phyloP scores from a whole-genome alignment of 2,888 invertebrate genomes.

The Dione juno region DNA sequence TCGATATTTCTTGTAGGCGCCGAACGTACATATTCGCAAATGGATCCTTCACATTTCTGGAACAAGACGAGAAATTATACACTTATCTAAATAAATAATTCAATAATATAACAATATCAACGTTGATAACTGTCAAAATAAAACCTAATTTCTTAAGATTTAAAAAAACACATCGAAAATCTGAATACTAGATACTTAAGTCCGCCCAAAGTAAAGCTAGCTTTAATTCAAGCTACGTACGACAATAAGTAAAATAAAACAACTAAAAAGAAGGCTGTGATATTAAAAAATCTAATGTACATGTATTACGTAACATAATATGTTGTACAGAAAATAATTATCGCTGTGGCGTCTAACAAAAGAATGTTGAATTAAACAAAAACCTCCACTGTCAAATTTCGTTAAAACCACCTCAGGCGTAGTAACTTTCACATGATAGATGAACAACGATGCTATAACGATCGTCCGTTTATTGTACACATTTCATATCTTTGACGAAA shows the following conservation, averaged over 20 bases:
- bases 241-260: not conserved
- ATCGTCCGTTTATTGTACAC: conserved; percentile 29
- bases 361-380: conserved; percentile 22
- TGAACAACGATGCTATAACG: conserved; percentile 30
- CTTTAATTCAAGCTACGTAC: not conserved
- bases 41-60: conserved; percentile 77
- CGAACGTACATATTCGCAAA: conserved; percentile 87
- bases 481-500: not conserved
- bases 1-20: conserved; percentile 86
- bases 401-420: conserved; percentile 27
- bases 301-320: not conserved
- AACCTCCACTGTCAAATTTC: conserved; percentile 16
- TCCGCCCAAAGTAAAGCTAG: not conserved
- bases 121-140: too few relatives aligned
- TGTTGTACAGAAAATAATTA: not conserved
- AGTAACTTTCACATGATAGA: conserved; percentile 39
- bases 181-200: too few relatives aligned
- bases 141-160: too few relatives aligned
- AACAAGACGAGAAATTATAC: conserved; percentile 45
- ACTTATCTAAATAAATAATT: not conserved
- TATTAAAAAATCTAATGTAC: too few relatives aligned
- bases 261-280: too few relatives aligned
- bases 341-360: conserved; percentile 9
- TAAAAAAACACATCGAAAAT: too few relatives aligned
- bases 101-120: too few relatives aligned